These are phyloP conservation scores for Chloroclysta siterata DNA, from an alignment of 2,888 invertebrate species.

Conservation along the genomic window DNA sequence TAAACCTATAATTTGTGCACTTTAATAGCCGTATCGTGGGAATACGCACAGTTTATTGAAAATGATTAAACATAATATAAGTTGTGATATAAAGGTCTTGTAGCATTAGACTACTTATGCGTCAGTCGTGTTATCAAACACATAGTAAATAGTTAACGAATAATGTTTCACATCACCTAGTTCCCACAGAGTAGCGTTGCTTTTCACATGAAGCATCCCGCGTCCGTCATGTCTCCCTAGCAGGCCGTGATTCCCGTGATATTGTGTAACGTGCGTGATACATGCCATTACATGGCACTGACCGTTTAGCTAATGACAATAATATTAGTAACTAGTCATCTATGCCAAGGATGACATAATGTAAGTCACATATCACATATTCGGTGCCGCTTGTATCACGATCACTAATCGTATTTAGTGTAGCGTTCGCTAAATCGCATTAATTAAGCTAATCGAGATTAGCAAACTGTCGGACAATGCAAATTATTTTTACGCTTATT, in stretches of 20 bases:
- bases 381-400: too few species aligned
- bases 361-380: too few species aligned
- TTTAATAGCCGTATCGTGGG: constrained; percentile 59
- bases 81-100: constrained; percentile 46
- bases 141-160: constrained; percentile 45
- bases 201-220: constrained; percentile 65
- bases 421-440: too few species aligned
- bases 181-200: constrained; percentile 63
- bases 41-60: constrained; percentile 54
- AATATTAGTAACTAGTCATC: constrained; percentile 39
- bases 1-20: constrained; percentile 49
- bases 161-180: constrained; percentile 57
- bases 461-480: too few species aligned
- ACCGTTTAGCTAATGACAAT: constrained; percentile 28
- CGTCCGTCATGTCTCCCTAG: constrained; percentile 53
- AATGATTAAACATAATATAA: constrained; percentile 55
- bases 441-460: too few species aligned
- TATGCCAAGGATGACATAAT: constrained; percentile 41
- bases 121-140: constrained; percentile 49
- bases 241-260: constrained; percentile 59
- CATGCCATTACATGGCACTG: constrained; percentile 41
- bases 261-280: constrained; percentile 47
- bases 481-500: too few species aligned
- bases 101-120: constrained; percentile 43
- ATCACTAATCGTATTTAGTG: too few species aligned